These are phyloP conservation scores for Fukomys damarensis DNA, from an alignment of 2,113 vertebrate species.

Conservation along the genomic window DNA sequence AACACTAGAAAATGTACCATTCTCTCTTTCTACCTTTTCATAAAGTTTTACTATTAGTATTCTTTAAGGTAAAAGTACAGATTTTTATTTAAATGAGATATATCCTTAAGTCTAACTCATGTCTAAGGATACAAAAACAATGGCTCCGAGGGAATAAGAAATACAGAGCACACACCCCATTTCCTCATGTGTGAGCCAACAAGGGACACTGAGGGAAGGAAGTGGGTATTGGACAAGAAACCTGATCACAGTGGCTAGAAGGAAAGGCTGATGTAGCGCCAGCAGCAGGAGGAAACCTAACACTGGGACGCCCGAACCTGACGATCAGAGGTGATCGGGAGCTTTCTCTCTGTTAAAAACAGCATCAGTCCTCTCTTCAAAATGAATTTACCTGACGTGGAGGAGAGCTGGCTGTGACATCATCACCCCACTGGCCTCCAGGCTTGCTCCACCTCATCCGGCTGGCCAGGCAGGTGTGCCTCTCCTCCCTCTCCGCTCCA, in stretches of 20 bases:
- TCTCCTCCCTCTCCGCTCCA: too few species aligned
- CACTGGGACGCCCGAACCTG: background rate
- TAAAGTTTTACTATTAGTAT: background rate
- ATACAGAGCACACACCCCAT: rapidly evolving
- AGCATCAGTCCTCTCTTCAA: background rate
- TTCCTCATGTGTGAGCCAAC: background rate
- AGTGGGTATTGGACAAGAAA: background rate
- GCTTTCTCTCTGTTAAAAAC: background rate
- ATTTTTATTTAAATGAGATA: background rate
- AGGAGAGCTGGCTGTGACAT: too few species aligned
- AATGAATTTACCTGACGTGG: background rate
- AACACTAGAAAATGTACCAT: background rate
- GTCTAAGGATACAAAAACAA: background rate
- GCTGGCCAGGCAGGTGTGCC: too few species aligned
- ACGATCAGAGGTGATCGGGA: background rate
- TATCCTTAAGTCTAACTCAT: background rate
- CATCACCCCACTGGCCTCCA: too few species aligned
- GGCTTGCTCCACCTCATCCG: too few species aligned
- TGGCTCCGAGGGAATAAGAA: background rate
- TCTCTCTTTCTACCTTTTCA: background rate
- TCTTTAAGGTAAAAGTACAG: background rate
- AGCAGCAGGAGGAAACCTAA: background rate
- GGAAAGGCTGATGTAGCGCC: background rate
- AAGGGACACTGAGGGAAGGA: background rate
- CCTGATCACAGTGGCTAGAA: background rate